Conservation (phyloP, 1,140 invertebrate genomes). For the Zaprionus tsacasi region DNA sequence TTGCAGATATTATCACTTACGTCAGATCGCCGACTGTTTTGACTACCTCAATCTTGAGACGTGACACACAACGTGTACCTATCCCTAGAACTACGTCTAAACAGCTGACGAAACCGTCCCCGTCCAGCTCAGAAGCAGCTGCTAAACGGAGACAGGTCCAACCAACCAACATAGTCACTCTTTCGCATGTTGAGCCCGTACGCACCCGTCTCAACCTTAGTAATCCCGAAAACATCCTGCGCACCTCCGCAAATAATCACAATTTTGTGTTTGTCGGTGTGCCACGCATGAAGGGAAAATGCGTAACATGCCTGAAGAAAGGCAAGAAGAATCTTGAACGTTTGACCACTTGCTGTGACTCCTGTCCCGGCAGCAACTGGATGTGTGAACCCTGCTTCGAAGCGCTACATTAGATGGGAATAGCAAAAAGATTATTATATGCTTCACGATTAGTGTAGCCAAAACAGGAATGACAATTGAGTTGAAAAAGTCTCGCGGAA, state of each 20-base stretch:
- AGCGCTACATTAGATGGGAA: constrained; percentile 40
- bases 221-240: constrained; percentile 53
- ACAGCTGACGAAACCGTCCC: constrained; percentile 1
- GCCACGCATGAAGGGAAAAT: constrained; percentile 65
- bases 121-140: background rate
- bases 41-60: background rate
- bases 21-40: background rate
- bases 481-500: background rate
- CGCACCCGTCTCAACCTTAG: constrained; percentile 31
- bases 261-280: constrained; percentile 59
- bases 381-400: constrained; percentile 75
- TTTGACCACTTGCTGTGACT: constrained; percentile 64
- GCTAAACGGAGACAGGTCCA: background rate
- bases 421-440: background rate
- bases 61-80: constrained; percentile 18
- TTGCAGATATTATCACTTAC: constrained; percentile 20
- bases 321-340: constrained; percentile 38
- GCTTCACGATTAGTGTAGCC: background rate
- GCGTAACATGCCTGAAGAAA: constrained; percentile 66
- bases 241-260: constrained; percentile 58
- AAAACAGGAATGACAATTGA: background rate
- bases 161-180: background rate
- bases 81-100: constrained; percentile 10
- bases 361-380: constrained; percentile 72
- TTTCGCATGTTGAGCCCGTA: constrained; percentile 11